Percentiles rank a stretch among this genome's conserved stretches.
phyloP scores from a whole-genome alignment of 2,113 vertebrate genomes.

The Poecilia latipinna region DNA sequence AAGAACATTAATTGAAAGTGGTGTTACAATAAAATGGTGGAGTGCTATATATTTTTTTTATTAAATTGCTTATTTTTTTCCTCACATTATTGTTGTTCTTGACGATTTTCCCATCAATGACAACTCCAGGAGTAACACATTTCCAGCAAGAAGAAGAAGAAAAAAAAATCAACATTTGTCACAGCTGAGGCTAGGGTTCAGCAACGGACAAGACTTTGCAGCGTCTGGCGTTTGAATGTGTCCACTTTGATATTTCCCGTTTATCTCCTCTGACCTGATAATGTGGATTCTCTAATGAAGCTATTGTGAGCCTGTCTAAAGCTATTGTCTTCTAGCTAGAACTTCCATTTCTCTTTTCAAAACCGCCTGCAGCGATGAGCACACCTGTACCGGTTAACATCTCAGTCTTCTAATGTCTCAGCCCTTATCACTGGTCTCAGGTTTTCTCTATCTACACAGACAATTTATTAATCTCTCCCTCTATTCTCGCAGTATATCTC shows the following conservation, averaged over 20 bases:
- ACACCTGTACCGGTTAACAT: constrained; percentile 72
- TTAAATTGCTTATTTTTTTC: constrained; percentile 39
- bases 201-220: constrained; percentile 59
- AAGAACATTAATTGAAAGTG: constrained; percentile 6
- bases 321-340: constrained; percentile 78
- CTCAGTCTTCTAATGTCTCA: constrained; percentile 35
- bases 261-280: constrained; percentile 78
- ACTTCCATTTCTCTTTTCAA: constrained; percentile 65
- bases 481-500: constrained; percentile 10
- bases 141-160: constrained; percentile 40
- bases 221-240: constrained; percentile 62
- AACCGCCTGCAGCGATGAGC: constrained; percentile 61
- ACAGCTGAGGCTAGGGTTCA: constrained; percentile 55
- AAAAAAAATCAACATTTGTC: constrained; percentile 58
- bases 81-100: constrained; percentile 48
- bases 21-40: constrained; percentile 31
- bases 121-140: constrained; percentile 70
- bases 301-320: constrained; percentile 83
- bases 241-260: constrained; percentile 81
- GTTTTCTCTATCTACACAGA: constrained; percentile 34
- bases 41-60: constrained; percentile 19
- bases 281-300: constrained; percentile 82
- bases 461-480: constrained; percentile 35
- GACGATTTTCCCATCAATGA: constrained; percentile 61
- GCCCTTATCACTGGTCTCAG: constrained; percentile 48